Base-by-base conservation (phyloP, 2,113 vertebrate genomes). In the Opisthocomus hoazin region DNA sequence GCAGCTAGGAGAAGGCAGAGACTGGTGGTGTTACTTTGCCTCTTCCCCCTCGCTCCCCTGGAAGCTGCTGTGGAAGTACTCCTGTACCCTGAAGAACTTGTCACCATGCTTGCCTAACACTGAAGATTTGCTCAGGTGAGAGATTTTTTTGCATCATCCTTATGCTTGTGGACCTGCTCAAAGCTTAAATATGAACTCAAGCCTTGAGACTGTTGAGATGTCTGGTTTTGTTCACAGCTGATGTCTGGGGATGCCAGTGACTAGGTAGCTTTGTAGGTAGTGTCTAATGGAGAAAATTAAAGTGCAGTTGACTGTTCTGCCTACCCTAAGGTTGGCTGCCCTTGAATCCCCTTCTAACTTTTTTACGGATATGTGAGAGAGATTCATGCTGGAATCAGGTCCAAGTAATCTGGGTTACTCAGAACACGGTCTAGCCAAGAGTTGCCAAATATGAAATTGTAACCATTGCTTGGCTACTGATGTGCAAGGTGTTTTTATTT, bases 11-110 rank as follows among this genome's bases (percentile, higher is more conserved):
- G 16, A 63, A 73, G 21, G 12, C 10, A 58, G 43, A 88, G 36
- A 41, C 0, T 1, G 5, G 1, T 13, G 10, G 8, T 46, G 8
- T 51, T 54, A 36, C 15, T 16, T 83, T 86, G 34, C 9, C 8
- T 86, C 48, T 73, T 92, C 23, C 34, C 4, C 11, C 81, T 84
- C 34, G 22, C 6, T 57, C 7, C 4, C 17, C 27, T 66, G 32
- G 68, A 82, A 82, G 24, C 8, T 90, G 10, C 32, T 58, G 32
- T 63, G 53, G 51, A 83, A 90, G 68, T 51, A 43, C 3, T 70
- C 14, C 26, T 56, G 13, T 48, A 29, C 10, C 22, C 39, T 73
- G 36, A 92, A 80, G 54, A 65, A 41, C 36, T 7, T 48, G 11
- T 39, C 16, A 22, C 37, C 5, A 1, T 48, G 18, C 10, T 83